Evolutionary conservation across 2,113 vertebrate species (phyloP), one percentile per base, ranked within the genome.

Genomic region (Epinephelus fuscoguttatus): DNA sequence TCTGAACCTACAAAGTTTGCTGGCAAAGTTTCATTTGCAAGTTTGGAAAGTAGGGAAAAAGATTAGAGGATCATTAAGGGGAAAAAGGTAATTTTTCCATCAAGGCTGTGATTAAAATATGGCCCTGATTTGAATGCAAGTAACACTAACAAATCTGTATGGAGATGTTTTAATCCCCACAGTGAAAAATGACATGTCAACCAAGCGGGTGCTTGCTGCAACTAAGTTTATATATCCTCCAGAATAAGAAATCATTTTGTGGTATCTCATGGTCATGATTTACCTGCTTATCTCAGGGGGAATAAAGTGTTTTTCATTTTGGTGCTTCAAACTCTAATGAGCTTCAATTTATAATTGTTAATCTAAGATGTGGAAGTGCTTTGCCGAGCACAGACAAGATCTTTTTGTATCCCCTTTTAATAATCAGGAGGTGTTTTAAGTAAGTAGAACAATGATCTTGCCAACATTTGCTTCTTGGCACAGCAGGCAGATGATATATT

Each of bases 1-100:
- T 88, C 37, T 71, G 59, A 76, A 78, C 33, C 81, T 40, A 60
- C 68, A 78, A 55, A 62, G 52, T 78, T 68, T 63, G 56, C 63
- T 21, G 23, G 23, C 47, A 66, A 75, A 70, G 61, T 70, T 72
- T 52, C 25, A 70, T 82, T 71, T 88, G 62, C 9, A 59, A 56
- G 59, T 52, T 75, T 81, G 45, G 21, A 55, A 74, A 75, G 50
- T 62, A 52, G 60, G 21, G 37, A 60, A 10, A 59, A 23, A 62
- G 63, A 74, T 86, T 42, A 75, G 59, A 75, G 15, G 23, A 62
- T 78, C 72, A 50, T 85, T 56, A 68, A 10, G 42, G 9, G 40
- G 45, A 3, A 10, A 27, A 60, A 25, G 12, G 78, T 3, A 18
- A 72, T 87, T 85, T 81, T 81, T 81, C 45, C 82, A 23, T 49